Conservation (phyloP, 2,797 vertebrate genomes). For the Chloroceryle inda region DNA sequence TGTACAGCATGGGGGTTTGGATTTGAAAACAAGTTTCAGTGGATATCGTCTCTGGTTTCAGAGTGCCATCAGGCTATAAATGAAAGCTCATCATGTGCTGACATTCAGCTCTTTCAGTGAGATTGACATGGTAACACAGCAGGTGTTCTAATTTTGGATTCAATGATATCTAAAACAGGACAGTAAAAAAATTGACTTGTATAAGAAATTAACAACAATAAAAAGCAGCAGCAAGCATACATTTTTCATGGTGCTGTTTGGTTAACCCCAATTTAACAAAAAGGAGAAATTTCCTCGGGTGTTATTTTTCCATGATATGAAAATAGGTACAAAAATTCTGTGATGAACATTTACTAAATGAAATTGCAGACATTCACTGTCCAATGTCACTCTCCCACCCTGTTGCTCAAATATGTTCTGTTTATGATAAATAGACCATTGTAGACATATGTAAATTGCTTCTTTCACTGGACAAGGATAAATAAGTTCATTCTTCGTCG, state of each 20-base stretch:
- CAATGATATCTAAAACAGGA: background rate
- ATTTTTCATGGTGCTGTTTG: background rate
- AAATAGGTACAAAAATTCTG: background rate
- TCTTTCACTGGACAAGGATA: background rate
- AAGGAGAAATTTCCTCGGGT: background rate
- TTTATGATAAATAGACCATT: background rate
- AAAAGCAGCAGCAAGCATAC: background rate
- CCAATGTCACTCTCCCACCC: background rate
- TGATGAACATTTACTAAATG: background rate
- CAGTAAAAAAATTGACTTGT: background rate
- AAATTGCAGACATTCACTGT: background rate
- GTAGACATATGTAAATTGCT: background rate
- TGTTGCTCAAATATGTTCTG: background rate
- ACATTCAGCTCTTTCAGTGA: background rate
- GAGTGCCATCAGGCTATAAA: conserved; percentile 5
- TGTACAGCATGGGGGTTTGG: rapidly evolving
- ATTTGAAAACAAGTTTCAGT: background rate
- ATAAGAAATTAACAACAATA: background rate
- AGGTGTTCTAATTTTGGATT: background rate
- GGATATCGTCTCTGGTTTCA: background rate
- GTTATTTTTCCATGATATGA: background rate
- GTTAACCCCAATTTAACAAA: background rate
- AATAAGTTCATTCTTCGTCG: background rate
- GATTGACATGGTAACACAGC: conserved; percentile 33
- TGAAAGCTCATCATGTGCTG: conserved; percentile 10